Percentiles rank a stretch among this genome's conserved stretches.
Evolutionary conservation across 2,113 vertebrate genomes (phyloP).

Genomic region (Dendropsophus ebraccatus): DNA sequence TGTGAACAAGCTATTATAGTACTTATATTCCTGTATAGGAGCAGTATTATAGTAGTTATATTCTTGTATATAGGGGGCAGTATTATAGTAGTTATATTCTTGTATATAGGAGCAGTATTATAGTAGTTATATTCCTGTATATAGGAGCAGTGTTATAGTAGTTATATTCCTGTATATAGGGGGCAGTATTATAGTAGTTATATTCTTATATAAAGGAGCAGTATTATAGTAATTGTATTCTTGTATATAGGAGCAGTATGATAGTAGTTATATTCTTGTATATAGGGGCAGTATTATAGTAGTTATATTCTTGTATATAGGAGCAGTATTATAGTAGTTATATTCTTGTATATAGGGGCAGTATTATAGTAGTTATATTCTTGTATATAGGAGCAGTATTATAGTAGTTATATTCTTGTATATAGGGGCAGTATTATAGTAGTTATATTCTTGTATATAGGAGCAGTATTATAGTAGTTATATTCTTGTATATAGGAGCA

Average conservation of each 20-base stretch:
- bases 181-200: neutral
- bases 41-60: slow-evolving; percentile 14
- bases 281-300: neutral
- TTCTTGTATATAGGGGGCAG: neutral
- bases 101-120: neutral
- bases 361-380: slow-evolving; percentile 10
- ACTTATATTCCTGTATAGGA: neutral
- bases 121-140: slow-evolving; percentile 1
- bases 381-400: slow-evolving; percentile 1
- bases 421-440: neutral
- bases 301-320: no score
- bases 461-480: slow-evolving; percentile 2
- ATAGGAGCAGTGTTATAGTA: slow-evolving; percentile 2
- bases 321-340: neutral
- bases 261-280: neutral
- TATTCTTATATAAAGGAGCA: neutral
- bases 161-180: neutral
- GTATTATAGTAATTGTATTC: neutral
- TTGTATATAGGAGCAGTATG: neutral
- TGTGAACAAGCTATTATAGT: no score
- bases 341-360: neutral
- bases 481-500: neutral
- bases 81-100: slow-evolving; percentile 14
- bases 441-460: slow-evolving; percentile 11
- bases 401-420: slow-evolving; percentile 12